A percentile compares a stretch with the other conserved stretches of the same genome.
These are phyloP conservation scores for Drepana arcuata DNA, from an alignment of 1,140 invertebrate species.

Conservation along the genomic window DNA sequence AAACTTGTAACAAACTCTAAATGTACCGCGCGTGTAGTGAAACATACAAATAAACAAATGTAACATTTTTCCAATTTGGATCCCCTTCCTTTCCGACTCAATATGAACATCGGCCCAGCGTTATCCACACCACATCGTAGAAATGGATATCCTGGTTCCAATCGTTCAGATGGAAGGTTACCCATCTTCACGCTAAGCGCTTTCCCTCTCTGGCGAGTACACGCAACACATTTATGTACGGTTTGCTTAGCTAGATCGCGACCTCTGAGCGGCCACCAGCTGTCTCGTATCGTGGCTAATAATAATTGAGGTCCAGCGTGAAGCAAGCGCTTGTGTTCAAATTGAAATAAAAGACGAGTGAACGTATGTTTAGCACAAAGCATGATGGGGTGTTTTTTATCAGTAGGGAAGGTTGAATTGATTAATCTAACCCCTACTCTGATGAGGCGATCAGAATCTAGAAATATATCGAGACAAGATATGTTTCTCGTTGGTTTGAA, in stretches of 20 bases:
- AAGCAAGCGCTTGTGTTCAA: conserved; percentile 12
- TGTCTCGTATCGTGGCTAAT: conserved; percentile 6
- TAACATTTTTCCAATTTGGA: conserved; percentile 15
- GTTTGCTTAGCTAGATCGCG: conserved; percentile 15
- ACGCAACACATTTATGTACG: conserved; percentile 15
- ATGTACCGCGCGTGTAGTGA: conserved; percentile 11
- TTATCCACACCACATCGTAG: not conserved
- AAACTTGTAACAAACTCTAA: conserved; percentile 13
- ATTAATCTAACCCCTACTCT: conserved; percentile 9
- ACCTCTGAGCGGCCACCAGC: conserved; percentile 12
- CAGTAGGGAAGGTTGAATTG: conserved; percentile 6
- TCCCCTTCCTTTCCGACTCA: conserved; percentile 16
- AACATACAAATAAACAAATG: conserved; percentile 11
- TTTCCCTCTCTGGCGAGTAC: not conserved
- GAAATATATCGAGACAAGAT: not conserved
- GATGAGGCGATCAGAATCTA: conserved; percentile 1
- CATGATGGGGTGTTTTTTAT: conserved; percentile 15
- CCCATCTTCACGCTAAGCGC: not conserved
- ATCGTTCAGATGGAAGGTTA: not conserved
- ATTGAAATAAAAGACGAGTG: conserved; percentile 13
- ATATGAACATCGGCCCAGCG: conserved; percentile 20
- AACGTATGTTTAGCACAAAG: conserved; percentile 15
- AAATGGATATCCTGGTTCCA: not conserved
- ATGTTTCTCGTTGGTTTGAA: not conserved
- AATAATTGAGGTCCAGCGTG: conserved; percentile 13